Evolutionary conservation across 2,888 invertebrate genomes (phyloP).

Genomic region (Drosophila sordidula): DNA sequence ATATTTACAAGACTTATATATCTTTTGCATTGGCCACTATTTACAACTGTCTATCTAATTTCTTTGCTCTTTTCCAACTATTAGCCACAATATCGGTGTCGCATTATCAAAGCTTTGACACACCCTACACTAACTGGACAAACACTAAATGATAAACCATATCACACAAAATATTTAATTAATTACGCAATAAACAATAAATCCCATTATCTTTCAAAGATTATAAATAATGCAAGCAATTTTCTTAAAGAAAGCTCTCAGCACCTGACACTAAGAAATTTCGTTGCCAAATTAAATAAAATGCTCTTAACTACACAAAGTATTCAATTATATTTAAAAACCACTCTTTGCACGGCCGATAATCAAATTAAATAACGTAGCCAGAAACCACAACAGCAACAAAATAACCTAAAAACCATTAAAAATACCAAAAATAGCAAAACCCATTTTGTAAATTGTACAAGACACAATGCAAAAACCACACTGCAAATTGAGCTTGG

Average conservation of each 20-base stretch:
- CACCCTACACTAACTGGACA: slow-evolving; percentile 84
- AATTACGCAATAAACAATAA: slow-evolving; percentile 37
- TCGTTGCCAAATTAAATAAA: slow-evolving; percentile 8
- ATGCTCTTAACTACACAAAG: slow-evolving; percentile 9
- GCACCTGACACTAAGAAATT: slow-evolving; percentile 25
- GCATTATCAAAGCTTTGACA: slow-evolving; percentile 85
- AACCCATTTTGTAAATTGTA: slow-evolving; percentile 52
- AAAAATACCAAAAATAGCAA: slow-evolving; percentile 18
- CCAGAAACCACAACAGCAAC: slow-evolving; percentile 27
- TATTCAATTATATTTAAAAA: slow-evolving; percentile 10
- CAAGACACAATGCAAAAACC: slow-evolving; percentile 46
- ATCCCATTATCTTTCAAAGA: slow-evolving; percentile 10
- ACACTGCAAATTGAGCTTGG: slow-evolving; percentile 71
- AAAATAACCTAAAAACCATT: slow-evolving; percentile 11
- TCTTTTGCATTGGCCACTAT: slow-evolving; percentile 44
- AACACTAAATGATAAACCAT: slow-evolving; percentile 66
- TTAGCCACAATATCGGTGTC: slow-evolving; percentile 85
- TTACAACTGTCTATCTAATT: slow-evolving; percentile 62
- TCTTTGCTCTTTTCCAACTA: slow-evolving; percentile 69
- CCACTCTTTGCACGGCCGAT: slow-evolving; percentile 44
- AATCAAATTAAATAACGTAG: slow-evolving; percentile 20
- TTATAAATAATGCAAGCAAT: slow-evolving; percentile 31
- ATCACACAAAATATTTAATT: slow-evolving; percentile 40
- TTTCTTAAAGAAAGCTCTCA: slow-evolving; percentile 22
- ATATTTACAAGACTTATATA: slow-evolving; percentile 17